Conservation (phyloP, 1,140 invertebrate species). For the Heliconius hermathena region DNA sequence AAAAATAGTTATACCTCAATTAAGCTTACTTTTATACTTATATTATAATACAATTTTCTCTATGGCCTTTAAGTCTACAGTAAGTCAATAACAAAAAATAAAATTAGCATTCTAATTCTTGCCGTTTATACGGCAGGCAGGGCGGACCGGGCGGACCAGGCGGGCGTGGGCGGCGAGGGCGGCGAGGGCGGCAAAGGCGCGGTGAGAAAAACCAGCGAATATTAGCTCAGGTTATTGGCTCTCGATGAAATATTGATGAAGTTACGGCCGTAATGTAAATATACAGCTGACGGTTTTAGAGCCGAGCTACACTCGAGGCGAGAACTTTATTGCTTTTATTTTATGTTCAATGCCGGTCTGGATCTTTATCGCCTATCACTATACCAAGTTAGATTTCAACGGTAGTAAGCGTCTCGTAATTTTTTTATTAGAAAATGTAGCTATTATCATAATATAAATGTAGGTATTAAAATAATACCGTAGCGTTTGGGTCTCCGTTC, state of each 20-base stretch:
- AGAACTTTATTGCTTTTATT: slow-evolving; percentile 24
- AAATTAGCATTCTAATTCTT: slow-evolving; percentile 2
- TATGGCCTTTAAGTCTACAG: not conserved
- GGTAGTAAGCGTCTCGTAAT: not conserved
- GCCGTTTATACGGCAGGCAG: not conserved
- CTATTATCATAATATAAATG: not conserved
- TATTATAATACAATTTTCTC: not conserved
- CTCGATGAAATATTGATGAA: slow-evolving; percentile 67
- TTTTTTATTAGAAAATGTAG: not conserved
- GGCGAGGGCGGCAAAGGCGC: not conserved
- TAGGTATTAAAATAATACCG: too few species aligned
- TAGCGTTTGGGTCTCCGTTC: too few species aligned
- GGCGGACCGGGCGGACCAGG: not conserved
- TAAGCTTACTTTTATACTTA: too few species aligned
- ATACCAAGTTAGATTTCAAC: slow-evolving; percentile 3
- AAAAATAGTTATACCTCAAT: too few species aligned
- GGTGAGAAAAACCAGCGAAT: slow-evolving; percentile 39
- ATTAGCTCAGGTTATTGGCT: slow-evolving; percentile 56
- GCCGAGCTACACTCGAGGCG: slow-evolving; percentile 13
- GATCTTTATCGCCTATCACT: slow-evolving; percentile 4
- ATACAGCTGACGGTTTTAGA: slow-evolving; percentile 28
- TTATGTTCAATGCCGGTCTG: slow-evolving; percentile 2
- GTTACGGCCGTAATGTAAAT: slow-evolving; percentile 45
- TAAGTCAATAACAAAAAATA: slow-evolving; percentile 1
- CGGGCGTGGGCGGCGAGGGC: not conserved